Evolutionary conservation across 2,888 invertebrate species (phyloP), one percentile per base, ranked within the genome.

Genomic region (Pachymerium ferrugineum): DNA sequence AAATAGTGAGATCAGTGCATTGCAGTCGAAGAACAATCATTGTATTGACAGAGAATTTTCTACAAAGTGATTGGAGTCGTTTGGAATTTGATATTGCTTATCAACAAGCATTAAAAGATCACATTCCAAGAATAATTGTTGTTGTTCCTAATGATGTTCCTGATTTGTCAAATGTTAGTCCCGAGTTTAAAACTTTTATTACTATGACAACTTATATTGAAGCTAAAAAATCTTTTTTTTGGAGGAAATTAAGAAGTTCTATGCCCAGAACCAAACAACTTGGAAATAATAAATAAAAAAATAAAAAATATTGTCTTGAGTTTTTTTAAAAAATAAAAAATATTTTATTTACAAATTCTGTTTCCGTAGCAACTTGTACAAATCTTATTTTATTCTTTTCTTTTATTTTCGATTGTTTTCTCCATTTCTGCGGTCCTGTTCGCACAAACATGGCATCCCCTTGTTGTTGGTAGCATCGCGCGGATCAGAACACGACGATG

Each of bases 221-320:
- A 54, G 54, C 54, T 1, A 54, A 25, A 3, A 54, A 54, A 14
- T 28, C 25, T 6, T 25, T 25, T 25, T 54, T 54, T 6, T 54
- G 54, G 54, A 54, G 1, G 1, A 54, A 54, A 25, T 22, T 54
- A 25, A 6, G 25, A 25, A 25, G 25, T 12, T 25, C 54, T 3
- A 54, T 54, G 54, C 54, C 54, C 25, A 54, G 89, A 16, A 22
- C 5, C 2, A 29, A 29, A 38, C n/a, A n/a, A n/a, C n/a, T n/a
- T n/a, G n/a, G n/a, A n/a, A n/a, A n/a, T n/a, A n/a, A n/a, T n/a
- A n/a, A n/a, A n/a, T n/a, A n/a, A n/a, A n/a, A n/a, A n/a, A n/a
- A n/a, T n/a, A n/a, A n/a, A n/a, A n/a, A n/a, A n/a, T n/a, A n/a
- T n/a, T n/a, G n/a, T n/a, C n/a, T n/a, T n/a, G n/a, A n/a, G n/a